Evolutionary conservation across 2,888 invertebrate species (phyloP), one percentile per base, ranked within the genome.

Genomic region (Phaedon cochleariae): DNA sequence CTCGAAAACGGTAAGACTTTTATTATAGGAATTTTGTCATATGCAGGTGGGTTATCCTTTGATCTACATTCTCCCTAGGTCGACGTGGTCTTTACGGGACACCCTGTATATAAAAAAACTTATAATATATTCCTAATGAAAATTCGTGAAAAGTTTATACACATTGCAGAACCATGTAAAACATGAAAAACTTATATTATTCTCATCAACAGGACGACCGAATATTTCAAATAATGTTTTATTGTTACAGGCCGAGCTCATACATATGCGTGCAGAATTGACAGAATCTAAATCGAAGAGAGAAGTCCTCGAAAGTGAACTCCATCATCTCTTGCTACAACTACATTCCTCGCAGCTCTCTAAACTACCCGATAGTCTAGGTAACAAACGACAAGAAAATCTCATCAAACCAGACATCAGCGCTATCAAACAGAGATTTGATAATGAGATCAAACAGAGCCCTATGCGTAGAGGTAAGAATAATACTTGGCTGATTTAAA

Each of bases 221-320:
- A n/a, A n/a, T n/a, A 26, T 26, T 26, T 26, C 26, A 26, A n/a
- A 6, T 52, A 21, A 20, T 4, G n/a, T 1, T 12, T n/a, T 37
- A 49, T 34, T 46, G 52, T 53, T 53, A 59, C 85, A 93, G 93
- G 92, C 93, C 63, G 93, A 94, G 83, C 84, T 94, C 71, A 88
- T 91, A 59, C 90, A 91, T 77, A 87, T 92, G 85, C 87, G 92
- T 75, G 88, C 90, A 59, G 92, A 93, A 79, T 82, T 93, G 75
- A 87, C 90, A 57, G 91, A 92, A 74, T 88, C 91, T 12, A 86
- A 89, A 77, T 89, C 92, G 12, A 85, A 86, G 59, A 85, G 86
- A 67, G 84, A 86, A 71, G 83, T 87, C 26, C 77, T 89, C 65
- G 89, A 90, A 76, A 87, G 88, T 72, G 89, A 91, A 77, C 82